Percentiles rank a stretch among this genome's conserved stretches.
phyloP scores from a whole-genome alignment of 2,113 vertebrate genomes.

The Microcebus lehilahytsara region DNA sequence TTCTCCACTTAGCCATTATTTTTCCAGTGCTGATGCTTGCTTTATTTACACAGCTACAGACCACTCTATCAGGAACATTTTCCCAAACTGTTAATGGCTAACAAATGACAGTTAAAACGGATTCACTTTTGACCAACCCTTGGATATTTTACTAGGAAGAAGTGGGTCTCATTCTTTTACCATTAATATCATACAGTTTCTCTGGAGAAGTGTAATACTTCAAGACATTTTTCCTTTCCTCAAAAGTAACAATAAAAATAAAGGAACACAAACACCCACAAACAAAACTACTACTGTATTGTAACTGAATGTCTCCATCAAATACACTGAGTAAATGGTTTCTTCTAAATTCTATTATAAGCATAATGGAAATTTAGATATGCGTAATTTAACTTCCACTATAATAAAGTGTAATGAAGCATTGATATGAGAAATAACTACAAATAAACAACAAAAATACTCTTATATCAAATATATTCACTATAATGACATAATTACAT shows the following conservation, averaged over 20 bases:
- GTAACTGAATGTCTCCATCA: neutral
- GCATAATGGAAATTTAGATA: neutral
- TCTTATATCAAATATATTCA: neutral
- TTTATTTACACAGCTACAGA: neutral
- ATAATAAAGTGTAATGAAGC: neutral
- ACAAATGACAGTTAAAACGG: neutral
- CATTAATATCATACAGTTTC: neutral
- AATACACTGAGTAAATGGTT: neutral
- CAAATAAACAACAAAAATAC: neutral
- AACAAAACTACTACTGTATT: neutral
- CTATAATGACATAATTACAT: neutral
- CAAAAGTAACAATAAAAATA: neutral
- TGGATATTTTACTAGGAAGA: slow-evolving; percentile 15
- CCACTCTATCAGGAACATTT: neutral
- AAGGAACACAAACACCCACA: neutral
- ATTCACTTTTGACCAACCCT: neutral
- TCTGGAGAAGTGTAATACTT: neutral
- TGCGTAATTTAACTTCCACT: neutral
- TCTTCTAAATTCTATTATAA: slow-evolving; percentile 23
- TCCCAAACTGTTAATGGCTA: neutral
- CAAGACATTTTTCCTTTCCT: slow-evolving; percentile 1
- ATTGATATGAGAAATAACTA: neutral
- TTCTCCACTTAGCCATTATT: neutral
- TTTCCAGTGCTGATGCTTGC: neutral
- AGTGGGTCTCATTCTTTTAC: neutral